Conservation (phyloP, 2,113 vertebrate species). For the Sinocyclocheilus rhinocerous region DNA sequence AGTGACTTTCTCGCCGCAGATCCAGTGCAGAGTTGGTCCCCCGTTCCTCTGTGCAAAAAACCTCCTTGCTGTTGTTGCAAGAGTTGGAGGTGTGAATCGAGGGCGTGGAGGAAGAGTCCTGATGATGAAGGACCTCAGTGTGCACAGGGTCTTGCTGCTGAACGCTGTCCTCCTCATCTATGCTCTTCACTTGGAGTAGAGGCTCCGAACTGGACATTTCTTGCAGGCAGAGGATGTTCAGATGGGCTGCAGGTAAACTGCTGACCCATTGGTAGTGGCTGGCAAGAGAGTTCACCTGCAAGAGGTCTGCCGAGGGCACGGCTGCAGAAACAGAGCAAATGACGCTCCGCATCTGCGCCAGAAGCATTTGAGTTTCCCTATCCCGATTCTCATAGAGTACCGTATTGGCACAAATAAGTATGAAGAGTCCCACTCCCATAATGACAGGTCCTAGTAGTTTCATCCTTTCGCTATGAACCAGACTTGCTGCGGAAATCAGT, state of each 20-base stretch:
- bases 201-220: constrained; percentile 78
- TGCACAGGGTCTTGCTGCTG: constrained; percentile 66
- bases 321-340: constrained; percentile 78
- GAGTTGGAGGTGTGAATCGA: constrained; percentile 72
- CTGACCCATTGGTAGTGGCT: constrained; percentile 72
- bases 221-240: constrained; percentile 73
- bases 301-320: constrained; percentile 70
- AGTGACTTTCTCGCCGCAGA: constrained; percentile 57
- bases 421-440: constrained; percentile 96
- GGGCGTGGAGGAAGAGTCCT: constrained; percentile 65
- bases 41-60: constrained; percentile 35
- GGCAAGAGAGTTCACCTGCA: constrained; percentile 63
- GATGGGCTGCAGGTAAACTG: constrained; percentile 66
- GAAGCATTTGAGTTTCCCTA: constrained; percentile 86
- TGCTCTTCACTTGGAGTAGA: constrained; percentile 64
- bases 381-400: constrained; percentile 97
- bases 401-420: constrained; percentile 97
- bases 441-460: constrained; percentile 93
- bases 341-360: constrained; percentile 86
- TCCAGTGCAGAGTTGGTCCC: constrained; percentile 58
- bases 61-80: constrained; percentile 65
- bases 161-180: constrained; percentile 59
- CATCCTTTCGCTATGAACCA: constrained; percentile 84
- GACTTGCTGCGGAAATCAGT: constrained; percentile 60
- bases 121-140: constrained; percentile 71